Evolutionary conservation across 2,113 vertebrate genomes (phyloP), one percentile per base, ranked within the genome.

Genomic region (Xiphophorus maculatus): DNA sequence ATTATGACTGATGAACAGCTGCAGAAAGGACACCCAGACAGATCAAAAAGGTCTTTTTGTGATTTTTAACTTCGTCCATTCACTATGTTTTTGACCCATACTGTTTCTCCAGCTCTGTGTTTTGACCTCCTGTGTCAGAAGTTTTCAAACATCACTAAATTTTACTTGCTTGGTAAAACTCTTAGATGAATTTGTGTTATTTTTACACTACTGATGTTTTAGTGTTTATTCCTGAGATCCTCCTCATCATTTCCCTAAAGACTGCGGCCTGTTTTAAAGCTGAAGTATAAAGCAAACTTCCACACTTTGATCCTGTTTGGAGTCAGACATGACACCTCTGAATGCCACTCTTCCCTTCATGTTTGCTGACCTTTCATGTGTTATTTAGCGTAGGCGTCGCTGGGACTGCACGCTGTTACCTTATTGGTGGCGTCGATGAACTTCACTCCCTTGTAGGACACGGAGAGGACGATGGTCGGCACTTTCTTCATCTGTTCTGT

Each of bases 401-500:
- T 71, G 70, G 74, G 44, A 62, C 30, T 2, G 33, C 15, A 13
- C 6, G 13, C 51, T 10, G 87, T 79, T 92, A 98, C 98, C 97
- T 99, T 99, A 94, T 99, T 99, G 82, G 97, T 97, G 87, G 97
- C 98, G 87, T 99, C 98, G 69, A 99, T 99, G 93, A 99, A 99
- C 93, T 99, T 99, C 84, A 99, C 98, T 90, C 98, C 98, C 90
- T 99, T 99, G 94, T 99, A 99, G 70, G 98, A 99, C 82, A 99
- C 97, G 0, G 98, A 99, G 42, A 99, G 95, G 40, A 99, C 95
- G 88, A 99, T 99, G 75, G 98, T 99, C 73, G 98, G 98, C 60
- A 99, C 96, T 84, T 99, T 99, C 94, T 99, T 99, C 98, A 99
- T 98, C 91, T 99, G 97, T 94, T 99, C 98, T 48, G 98, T 97